These are phyloP conservation scores for Andinoacara biseriatus DNA, from an alignment of 2,113 vertebrate species.

Conservation along the genomic window DNA sequence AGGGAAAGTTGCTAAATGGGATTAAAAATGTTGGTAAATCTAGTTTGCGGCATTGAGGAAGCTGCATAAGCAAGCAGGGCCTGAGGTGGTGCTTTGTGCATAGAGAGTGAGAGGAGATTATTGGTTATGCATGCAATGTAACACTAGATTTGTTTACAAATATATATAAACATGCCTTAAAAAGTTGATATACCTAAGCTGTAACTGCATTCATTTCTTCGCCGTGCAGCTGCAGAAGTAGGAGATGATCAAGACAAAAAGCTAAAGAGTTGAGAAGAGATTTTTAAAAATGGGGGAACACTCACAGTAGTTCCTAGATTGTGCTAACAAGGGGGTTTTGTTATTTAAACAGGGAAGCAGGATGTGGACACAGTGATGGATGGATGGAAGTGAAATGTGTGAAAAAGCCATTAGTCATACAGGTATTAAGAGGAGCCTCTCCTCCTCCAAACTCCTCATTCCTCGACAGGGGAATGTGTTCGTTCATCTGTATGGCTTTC, in stretches of 20 bases:
- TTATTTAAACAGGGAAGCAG: slow-evolving; percentile 48
- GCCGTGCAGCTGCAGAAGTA: neutral
- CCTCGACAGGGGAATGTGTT: slow-evolving; percentile 25
- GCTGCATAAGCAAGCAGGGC: neutral
- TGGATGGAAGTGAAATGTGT: slow-evolving; percentile 70
- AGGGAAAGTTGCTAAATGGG: neutral
- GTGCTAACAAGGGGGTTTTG: slow-evolving; percentile 22
- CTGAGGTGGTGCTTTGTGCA: neutral
- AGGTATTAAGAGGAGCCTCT: slow-evolving; percentile 54
- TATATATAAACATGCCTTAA: neutral
- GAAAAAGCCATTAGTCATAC: slow-evolving; percentile 81
- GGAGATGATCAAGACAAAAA: neutral
- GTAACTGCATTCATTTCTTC: neutral
- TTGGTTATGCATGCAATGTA: neutral
- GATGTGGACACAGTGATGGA: slow-evolving; percentile 69
- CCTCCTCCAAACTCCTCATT: slow-evolving; percentile 24
- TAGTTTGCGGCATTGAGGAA: neutral
- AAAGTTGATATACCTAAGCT: neutral
- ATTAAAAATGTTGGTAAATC: neutral
- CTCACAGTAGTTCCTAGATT: slow-evolving; percentile 30
- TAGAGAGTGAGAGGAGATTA: neutral
- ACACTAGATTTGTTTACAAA: neutral
- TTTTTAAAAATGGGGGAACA: neutral
- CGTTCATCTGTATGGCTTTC: slow-evolving; percentile 69
- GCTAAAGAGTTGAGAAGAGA: neutral